Evolutionary conservation across 2,113 vertebrate genomes (phyloP), one percentile per base, ranked within the genome.

Genomic region (Catagonus wagneri): DNA sequence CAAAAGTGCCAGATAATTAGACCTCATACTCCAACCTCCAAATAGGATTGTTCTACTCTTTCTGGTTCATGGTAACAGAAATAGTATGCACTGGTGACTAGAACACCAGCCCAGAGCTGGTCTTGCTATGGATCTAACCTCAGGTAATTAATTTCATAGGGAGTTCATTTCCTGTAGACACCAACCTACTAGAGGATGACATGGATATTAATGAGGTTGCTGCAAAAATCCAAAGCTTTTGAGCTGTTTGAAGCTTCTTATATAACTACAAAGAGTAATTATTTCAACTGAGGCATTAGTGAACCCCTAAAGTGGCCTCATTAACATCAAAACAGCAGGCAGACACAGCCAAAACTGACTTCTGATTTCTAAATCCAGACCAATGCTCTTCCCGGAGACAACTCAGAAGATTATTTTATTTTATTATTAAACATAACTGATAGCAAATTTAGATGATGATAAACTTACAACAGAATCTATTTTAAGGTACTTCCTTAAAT

Each of bases 291-390:
- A 96, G 68, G 32, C 92, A 14, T 84, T 91, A 85, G 65, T 74
- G 72, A 94, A 63, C 63, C 94, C 83, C 84, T 90, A 60, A 92
- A 79, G 72, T 63, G 76, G 68, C 74, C 95, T 96, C 93, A 71
- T 92, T 96, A 96, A 93, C 86, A 96, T 93, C 72, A 92, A 96
- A 95, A 97, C 63, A 86, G 63, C 68, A 93, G 56, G 68, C 63
- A 94, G 85, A 78, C 54, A 79, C 6, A 83, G 91, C 90, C 89
- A 90, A 90, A 92, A 92, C 1, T 61, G 80, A 68, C 76, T 93
- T 32, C 85, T 86, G 56, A 78, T 93, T 96, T 89, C 88, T 79
- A 97, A 95, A 85, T 56, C 81, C 83, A 75, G 39, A 80, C 50
- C 78, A 56, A 19, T 90, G 93, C 66, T 94, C 69, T 95, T 94